phyloP scores from a whole-genome alignment of 2,113 vertebrate genomes.

The Engystomops pustulosus region DNA sequence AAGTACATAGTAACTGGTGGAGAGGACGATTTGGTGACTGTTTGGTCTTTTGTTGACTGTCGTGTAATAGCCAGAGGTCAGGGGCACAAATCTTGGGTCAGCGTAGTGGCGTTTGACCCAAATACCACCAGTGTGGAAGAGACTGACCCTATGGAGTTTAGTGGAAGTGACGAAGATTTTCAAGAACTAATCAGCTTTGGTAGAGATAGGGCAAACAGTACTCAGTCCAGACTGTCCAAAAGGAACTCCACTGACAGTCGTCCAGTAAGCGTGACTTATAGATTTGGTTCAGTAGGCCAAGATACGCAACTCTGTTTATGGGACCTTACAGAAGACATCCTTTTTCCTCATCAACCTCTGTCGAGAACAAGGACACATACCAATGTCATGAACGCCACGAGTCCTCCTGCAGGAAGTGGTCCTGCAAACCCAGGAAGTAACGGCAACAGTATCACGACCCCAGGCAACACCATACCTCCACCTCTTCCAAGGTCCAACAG shows the following conservation, averaged over 20 bases:
- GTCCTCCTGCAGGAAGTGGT: slow-evolving; percentile 79
- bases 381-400: slow-evolving; percentile 95
- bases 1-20: slow-evolving; percentile 96
- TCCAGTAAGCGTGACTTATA: slow-evolving; percentile 93
- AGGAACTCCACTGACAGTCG: slow-evolving; percentile 96
- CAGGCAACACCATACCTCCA: slow-evolving; percentile 82
- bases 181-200: slow-evolving; percentile 90
- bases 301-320: slow-evolving; percentile 97
- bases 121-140: slow-evolving; percentile 97
- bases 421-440: slow-evolving; percentile 75
- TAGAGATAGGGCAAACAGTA: slow-evolving; percentile 91
- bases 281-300: slow-evolving; percentile 97
- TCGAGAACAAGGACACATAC: slow-evolving; percentile 97
- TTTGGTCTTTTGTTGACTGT: slow-evolving; percentile 96
- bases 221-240: slow-evolving; percentile 93
- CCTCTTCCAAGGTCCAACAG: slow-evolving; percentile 96
- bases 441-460: slow-evolving; percentile 79
- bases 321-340: slow-evolving; percentile 98
- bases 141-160: slow-evolving; percentile 92
- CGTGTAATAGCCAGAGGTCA: slow-evolving; percentile 94
- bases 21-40: slow-evolving; percentile 96
- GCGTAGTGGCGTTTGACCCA: slow-evolving; percentile 95
- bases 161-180: slow-evolving; percentile 96
- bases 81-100: slow-evolving; percentile 98
- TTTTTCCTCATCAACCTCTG: slow-evolving; percentile 95